These are phyloP conservation scores for Panthera leo DNA, from an alignment of 2,113 vertebrate species.

Conservation along the genomic window DNA sequence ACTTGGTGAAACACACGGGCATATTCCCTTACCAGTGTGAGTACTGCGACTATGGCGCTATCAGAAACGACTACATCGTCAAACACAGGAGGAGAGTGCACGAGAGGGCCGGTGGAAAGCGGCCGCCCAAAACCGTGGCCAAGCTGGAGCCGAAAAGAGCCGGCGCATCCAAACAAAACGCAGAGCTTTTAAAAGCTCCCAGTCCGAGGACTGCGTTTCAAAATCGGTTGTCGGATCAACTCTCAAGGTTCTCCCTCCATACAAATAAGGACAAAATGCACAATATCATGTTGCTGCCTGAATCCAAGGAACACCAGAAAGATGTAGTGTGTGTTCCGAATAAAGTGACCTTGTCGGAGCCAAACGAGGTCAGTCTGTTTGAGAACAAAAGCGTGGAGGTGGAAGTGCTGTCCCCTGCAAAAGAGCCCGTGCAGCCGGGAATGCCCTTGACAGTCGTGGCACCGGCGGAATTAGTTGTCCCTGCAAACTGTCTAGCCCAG, in stretches of 20 bases:
- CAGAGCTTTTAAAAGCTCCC: conserved; percentile 70
- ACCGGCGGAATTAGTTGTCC: conserved; percentile 92
- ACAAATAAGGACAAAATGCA: conserved; percentile 50
- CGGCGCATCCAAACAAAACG: conserved; percentile 31
- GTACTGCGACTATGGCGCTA: conserved; percentile 93
- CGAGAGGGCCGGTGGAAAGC: conserved; percentile 75
- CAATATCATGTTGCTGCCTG: neutral
- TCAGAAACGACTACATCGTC: conserved; percentile 93
- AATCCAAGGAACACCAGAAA: conserved; percentile 55
- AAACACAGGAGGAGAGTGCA: conserved; percentile 94
- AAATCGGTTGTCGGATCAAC: conserved; percentile 47
- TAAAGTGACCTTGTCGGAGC: conserved; percentile 42
- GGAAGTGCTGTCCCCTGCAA: conserved; percentile 88
- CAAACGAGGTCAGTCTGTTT: conserved; percentile 45
- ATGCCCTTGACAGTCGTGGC: conserved; percentile 92
- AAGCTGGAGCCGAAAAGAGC: conserved; percentile 74
- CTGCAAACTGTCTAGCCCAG: conserved; percentile 94
- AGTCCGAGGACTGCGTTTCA: conserved; percentile 31
- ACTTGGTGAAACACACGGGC: conserved; percentile 92
- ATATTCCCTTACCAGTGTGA: conserved; percentile 91
- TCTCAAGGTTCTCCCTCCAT: conserved; percentile 58
- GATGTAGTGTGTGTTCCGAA: conserved; percentile 69
- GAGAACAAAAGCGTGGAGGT: conserved; percentile 86
- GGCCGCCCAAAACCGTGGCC: conserved; percentile 40
- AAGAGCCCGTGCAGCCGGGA: conserved; percentile 88